phyloP scores from a whole-genome alignment of 2,888 invertebrate species.

The Xestia ashworthii region DNA sequence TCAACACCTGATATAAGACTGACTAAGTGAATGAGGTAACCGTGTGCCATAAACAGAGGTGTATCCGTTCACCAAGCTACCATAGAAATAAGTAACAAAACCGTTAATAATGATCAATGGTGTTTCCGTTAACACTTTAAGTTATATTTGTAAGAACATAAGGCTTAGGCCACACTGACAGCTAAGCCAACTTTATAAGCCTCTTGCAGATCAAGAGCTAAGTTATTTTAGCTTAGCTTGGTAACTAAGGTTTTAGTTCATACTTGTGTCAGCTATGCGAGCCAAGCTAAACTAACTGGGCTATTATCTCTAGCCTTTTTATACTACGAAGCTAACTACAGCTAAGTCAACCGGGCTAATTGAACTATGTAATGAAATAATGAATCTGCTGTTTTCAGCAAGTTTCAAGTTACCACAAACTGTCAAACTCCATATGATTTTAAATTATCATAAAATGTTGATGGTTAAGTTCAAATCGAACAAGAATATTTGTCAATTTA shows the following conservation, averaged over 20 bases:
- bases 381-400: not conserved
- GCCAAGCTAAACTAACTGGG: not conserved
- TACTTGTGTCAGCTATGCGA: not conserved
- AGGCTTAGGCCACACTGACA: not conserved
- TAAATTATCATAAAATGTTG: too few relatives aligned
- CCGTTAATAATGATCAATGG: slow-evolving; percentile 70
- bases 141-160: slow-evolving; percentile 39
- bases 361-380: not conserved
- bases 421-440: too few relatives aligned
- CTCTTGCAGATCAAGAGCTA: not conserved
- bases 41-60: slow-evolving; percentile 54
- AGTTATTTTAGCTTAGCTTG: not conserved
- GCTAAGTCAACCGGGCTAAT: not conserved
- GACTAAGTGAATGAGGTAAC: slow-evolving; percentile 57
- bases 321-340: not conserved
- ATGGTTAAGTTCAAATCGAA: too few relatives aligned
- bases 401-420: too few relatives aligned
- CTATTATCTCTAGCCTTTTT: not conserved
- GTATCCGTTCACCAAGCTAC: slow-evolving; percentile 64
- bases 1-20: slow-evolving; percentile 24
- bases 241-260: not conserved
- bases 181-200: not conserved
- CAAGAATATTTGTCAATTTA: too few relatives aligned
- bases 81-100: slow-evolving; percentile 60
- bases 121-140: slow-evolving; percentile 60